Base-by-base conservation (phyloP, 2,888 invertebrate species). In the Apamea epomidion region DNA sequence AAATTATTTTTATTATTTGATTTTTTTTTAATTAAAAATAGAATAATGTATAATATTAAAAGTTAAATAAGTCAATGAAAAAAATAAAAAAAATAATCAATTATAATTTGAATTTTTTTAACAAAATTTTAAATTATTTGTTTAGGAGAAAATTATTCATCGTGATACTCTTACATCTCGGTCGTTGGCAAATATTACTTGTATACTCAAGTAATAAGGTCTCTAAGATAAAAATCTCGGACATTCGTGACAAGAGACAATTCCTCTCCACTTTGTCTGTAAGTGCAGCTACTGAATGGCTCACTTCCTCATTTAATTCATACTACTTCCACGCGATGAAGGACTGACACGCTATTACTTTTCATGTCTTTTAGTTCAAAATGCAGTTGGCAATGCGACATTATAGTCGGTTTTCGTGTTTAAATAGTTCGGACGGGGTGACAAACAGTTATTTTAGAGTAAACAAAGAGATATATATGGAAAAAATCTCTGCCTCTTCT, bases 261-360 rank as follows among this genome's bases (percentile, higher is more conserved):
- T 75, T 81, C 7, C 54, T 75, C 64, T 58, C 48, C 14, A 81
- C 75, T 69, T 69, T 45, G 68, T 68, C n/a, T 45, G 18, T 81
- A 69, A 81, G 45, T 75, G 76, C 81, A 69, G 8, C 29, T n/a
- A 29, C 62, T 62, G 51, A 80, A 69, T 64, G 45, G 37, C 25
- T 21, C 37, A 29, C 48, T 54, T 81, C 69, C 68, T 74, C 81
- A 64, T 81, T 64, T 58, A 54, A 75, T 74, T 74, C n/a, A 64
- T 75, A 64, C 37, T 81, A 42, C 25, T 69, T 29, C 25, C 68
- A 77, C n/a, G 62, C 68, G 14, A 69, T 81, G 25, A 69, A 69
- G 48, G 16, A 74, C 74, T 16, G 60, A 74, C 74, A 62, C 60
- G 51, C 60, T 45, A 54, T 80, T 21, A 80, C 54, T 18, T 68